Evolutionary conservation across 2,888 invertebrate species (phyloP).

Genomic region (Scaptomyza flava): DNA sequence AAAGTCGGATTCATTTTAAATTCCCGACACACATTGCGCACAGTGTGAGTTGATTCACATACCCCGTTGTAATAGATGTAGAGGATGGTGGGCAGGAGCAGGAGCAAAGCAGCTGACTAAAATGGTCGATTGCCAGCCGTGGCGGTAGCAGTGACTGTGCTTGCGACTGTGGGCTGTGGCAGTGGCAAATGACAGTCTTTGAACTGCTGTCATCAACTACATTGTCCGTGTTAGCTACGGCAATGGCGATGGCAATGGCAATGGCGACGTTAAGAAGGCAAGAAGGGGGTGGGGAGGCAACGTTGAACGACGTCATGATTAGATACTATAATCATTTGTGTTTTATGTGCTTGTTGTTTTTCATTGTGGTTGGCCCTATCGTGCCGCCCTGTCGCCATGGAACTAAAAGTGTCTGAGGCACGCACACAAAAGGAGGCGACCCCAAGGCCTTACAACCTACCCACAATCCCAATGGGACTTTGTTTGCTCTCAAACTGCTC

Average conservation of each 20-base stretch:
- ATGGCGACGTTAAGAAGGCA: not conserved
- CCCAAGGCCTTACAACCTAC: not conserved
- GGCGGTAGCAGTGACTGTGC: conserved; percentile 8
- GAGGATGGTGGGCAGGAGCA: not conserved
- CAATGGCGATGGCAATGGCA: conserved; percentile 2
- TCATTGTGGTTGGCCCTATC: conserved; percentile 49
- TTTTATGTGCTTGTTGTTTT: conserved; percentile 77
- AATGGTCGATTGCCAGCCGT: conserved; percentile 20
- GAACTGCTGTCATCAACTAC: conserved; percentile 78
- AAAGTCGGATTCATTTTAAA: conserved; percentile 36
- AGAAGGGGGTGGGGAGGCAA: not conserved
- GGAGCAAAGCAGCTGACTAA: conserved; percentile 13
- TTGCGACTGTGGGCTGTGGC: conserved; percentile 23
- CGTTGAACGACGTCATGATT: conserved; percentile 74
- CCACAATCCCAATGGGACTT: conserved; percentile 3
- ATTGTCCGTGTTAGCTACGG: conserved; percentile 60
- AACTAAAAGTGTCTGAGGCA: conserved; percentile 56
- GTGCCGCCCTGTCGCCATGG: conserved; percentile 51
- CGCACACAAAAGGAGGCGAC: conserved; percentile 44
- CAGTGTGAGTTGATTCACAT: conserved; percentile 27
- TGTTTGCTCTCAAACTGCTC: not conserved
- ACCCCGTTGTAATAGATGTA: not conserved
- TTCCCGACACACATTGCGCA: conserved; percentile 40
- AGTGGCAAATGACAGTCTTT: conserved; percentile 72
- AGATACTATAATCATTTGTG: conserved; percentile 81